Conservation (phyloP, 2,888 invertebrate species). For the Ichneumoninae sp. region DNA sequence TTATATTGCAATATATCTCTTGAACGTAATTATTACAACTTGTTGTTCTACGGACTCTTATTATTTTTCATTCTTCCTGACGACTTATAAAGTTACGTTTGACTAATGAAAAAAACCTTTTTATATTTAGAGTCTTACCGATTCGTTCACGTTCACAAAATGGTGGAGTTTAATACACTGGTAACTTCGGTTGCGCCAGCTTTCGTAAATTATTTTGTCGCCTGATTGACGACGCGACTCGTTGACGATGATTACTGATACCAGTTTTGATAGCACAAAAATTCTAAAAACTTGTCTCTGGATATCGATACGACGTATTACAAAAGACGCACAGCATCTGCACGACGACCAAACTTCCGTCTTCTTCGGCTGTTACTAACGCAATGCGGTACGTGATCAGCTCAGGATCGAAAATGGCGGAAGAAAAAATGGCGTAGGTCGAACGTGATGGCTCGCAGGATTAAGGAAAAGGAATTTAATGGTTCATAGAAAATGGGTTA, state of each 20-base stretch:
- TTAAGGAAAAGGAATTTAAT: neutral
- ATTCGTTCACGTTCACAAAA: slow-evolving; percentile 43
- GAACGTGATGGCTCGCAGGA: neutral
- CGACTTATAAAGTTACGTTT: neutral
- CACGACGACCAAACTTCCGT: slow-evolving; percentile 41
- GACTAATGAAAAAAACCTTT: neutral
- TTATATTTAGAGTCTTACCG: neutral
- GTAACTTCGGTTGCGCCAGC: neutral
- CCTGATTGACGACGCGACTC: neutral
- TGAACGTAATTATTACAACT: neutral
- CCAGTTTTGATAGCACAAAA: neutral
- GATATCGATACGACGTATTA: neutral
- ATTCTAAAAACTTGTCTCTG: neutral
- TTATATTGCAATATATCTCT: neutral
- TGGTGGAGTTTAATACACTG: slow-evolving; percentile 19
- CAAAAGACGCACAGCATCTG: slow-evolving; percentile 28
- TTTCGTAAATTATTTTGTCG: neutral
- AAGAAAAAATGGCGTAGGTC: neutral
- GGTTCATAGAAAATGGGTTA: neutral
- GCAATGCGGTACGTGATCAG: slow-evolving; percentile 18
- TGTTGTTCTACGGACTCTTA: neutral
- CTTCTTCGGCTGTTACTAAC: slow-evolving; percentile 45
- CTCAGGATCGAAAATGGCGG: slow-evolving; percentile 45
- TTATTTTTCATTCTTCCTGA: neutral
- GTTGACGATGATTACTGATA: neutral